Evolutionary conservation across 2,113 vertebrate species (phyloP), one percentile per base, ranked within the genome.

Genomic region (Clarias magur): DNA sequence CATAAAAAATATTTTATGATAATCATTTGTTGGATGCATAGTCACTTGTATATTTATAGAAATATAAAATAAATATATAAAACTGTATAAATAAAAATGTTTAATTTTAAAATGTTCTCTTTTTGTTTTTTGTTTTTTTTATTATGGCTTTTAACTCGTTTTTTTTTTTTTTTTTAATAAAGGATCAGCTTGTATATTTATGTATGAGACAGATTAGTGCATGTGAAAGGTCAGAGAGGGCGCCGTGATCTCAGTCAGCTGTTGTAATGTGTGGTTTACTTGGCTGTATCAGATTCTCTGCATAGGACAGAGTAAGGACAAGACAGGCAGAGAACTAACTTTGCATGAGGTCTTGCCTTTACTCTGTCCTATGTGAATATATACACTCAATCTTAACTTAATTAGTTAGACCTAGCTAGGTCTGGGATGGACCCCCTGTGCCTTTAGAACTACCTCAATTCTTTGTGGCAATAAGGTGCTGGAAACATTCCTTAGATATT

Each of bases 241-340:
- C 59, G 17, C 73, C 68, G 90, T 91, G 89, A 92, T 93, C 92
- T 88, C 80, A 88, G 88, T 93, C 91, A 93, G 93, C 93, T 94
- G 90, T 88, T 89, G 85, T 86, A 88, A 89, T 92, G 89, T 90
- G 88, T 90, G 90, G 86, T 89, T 93, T 91, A 86, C 82, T 88
- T 76, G 53, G 84, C 88, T 85, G 88, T 56, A 86, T 88, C 85
- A 83, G 88, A 85, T 88, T 87, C 81, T 72, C 75, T 15, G 84
- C 85, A 82, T 85, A 75, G 70, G 85, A 72, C 70, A 70, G 34
- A 53, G 38, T 27, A 27, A 86, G 68, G 54, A 62, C 48, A 72
- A 59, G 70, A 34, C 83, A 84, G 81, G 65, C 80, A 87, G 88
- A 48, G 48, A 48, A 9, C 42, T 42, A 42, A 42, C 48, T 48